phyloP scores from a whole-genome alignment of 2,113 vertebrate species.

The Corydoras sp. region DNA sequence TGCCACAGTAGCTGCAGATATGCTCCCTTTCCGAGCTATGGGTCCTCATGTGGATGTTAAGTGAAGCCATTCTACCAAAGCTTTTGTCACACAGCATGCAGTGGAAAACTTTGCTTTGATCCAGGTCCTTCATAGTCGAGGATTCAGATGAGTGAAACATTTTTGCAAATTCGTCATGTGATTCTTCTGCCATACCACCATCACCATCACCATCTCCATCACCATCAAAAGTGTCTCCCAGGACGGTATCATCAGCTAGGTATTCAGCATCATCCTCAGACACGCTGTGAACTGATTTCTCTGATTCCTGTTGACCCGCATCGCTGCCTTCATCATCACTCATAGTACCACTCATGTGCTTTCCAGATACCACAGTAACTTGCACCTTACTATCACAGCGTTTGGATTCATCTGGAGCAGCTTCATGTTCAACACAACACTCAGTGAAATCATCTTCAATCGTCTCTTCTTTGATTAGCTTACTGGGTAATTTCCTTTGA shows the following conservation, averaged over 20 bases:
- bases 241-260: background rate
- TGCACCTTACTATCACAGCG: constrained; percentile 12
- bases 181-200: background rate
- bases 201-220: constrained; percentile 20
- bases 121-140: background rate
- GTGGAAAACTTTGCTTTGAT: constrained; percentile 39
- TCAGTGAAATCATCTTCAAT: constrained; percentile 34
- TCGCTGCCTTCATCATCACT: constrained; percentile 36
- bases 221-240: constrained; percentile 31
- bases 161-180: constrained; percentile 1
- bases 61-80: constrained; percentile 47
- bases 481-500: constrained; percentile 44
- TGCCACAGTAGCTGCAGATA: constrained; percentile 58
- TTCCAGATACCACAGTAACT: constrained; percentile 49
- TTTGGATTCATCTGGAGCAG: constrained; percentile 21
- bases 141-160: constrained; percentile 10
- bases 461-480: constrained; percentile 50
- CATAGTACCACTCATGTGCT: constrained; percentile 15
- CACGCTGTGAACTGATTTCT: constrained; percentile 24
- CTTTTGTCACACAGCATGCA: constrained; percentile 59
- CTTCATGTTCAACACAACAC: constrained; percentile 22
- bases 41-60: constrained; percentile 58
- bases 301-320: constrained; percentile 42
- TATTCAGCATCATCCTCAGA: constrained; percentile 20
- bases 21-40: constrained; percentile 54